Percentiles rank a stretch among this genome's conserved stretches.
Conservation (phyloP, 2,888 invertebrate species). For the Crematogaster levior region DNA sequence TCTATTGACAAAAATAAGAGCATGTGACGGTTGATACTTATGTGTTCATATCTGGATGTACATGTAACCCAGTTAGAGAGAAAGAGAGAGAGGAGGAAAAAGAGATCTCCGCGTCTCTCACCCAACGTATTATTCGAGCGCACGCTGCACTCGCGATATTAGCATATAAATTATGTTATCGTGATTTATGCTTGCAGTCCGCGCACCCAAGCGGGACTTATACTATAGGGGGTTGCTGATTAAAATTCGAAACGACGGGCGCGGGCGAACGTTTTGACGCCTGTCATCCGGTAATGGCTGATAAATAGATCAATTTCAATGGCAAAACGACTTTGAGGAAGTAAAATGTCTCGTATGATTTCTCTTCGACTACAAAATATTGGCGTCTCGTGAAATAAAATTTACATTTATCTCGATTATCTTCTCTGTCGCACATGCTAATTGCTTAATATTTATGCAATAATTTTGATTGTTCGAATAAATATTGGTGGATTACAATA, state of each 20-base stretch:
- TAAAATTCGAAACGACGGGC: slow-evolving; percentile 72
- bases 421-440: neutral
- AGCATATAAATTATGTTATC: slow-evolving; percentile 85
- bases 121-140: slow-evolving; percentile 60
- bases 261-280: slow-evolving; percentile 34
- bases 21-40: slow-evolving; percentile 56
- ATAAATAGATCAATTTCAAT: slow-evolving; percentile 44
- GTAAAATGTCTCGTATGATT: neutral
- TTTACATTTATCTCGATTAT: neutral
- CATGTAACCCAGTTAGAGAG: slow-evolving; percentile 51
- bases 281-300: slow-evolving; percentile 32
- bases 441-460: neutral
- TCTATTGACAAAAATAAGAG: slow-evolving; percentile 8
- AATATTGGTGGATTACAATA: neutral
- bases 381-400: neutral
- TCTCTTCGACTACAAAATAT: neutral
- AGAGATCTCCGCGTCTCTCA: slow-evolving; percentile 46
- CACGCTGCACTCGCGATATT: slow-evolving; percentile 76
- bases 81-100: neutral
- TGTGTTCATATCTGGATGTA: slow-evolving; percentile 41
- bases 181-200: slow-evolving; percentile 81
- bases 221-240: slow-evolving; percentile 73
- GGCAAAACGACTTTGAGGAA: neutral
- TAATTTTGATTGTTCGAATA: neutral
- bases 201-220: slow-evolving; percentile 62